A percentile compares a stretch with the other conserved stretches of the same genome.
Conservation (phyloP, 2,888 invertebrate species). For the Cephus pulcher region DNA sequence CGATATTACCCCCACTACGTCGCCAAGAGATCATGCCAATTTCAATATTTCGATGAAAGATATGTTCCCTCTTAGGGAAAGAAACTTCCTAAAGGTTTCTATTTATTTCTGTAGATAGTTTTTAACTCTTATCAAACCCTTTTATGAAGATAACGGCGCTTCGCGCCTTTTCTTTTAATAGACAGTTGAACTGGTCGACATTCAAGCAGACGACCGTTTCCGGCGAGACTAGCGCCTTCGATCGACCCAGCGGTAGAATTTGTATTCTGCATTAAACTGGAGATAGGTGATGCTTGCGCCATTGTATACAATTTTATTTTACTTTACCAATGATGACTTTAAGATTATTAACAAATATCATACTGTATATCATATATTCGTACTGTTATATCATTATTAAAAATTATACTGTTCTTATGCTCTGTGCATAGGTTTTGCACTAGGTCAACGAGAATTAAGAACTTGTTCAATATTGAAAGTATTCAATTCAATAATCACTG, state of each 20-base stretch:
- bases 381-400: neutral
- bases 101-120: neutral
- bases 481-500: no score
- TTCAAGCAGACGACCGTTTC: conserved; percentile 44
- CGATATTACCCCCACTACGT: conserved; percentile 8
- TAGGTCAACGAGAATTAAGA: neutral
- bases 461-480: no score
- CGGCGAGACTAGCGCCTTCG: conserved; percentile 28
- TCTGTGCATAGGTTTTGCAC: neutral
- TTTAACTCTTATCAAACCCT: neutral
- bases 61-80: neutral
- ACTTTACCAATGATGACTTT: neutral
- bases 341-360: neutral
- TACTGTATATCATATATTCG: neutral
- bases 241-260: neutral
- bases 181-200: neutral
- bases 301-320: neutral
- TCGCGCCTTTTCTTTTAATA: neutral
- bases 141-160: neutral
- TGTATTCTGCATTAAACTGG: neutral
- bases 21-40: conserved; percentile 26
- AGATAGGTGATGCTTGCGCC: neutral
- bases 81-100: neutral
- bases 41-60: neutral
- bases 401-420: neutral